phyloP scores from a whole-genome alignment of 2,888 invertebrate species.

The Diadegma fenestrale region DNA sequence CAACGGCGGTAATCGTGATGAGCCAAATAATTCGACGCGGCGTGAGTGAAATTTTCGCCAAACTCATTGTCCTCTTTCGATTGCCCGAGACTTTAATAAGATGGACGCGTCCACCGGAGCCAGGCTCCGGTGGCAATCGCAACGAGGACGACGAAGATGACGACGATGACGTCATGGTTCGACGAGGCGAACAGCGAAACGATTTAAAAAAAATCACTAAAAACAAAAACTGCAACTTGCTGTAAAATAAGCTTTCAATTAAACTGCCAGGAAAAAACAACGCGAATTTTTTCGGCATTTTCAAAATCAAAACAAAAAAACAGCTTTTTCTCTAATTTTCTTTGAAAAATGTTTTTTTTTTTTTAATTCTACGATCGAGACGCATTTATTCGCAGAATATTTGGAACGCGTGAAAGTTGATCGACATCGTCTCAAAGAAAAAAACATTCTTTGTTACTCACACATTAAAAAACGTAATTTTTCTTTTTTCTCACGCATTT shows the following conservation, averaged over 20 bases:
- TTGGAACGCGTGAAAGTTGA: background rate
- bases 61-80: slow-evolving; percentile 98
- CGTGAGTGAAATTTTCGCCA: slow-evolving; percentile 96
- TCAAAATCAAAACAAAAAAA: background rate
- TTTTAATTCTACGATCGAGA: slow-evolving; percentile 43
- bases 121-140: slow-evolving; percentile 78
- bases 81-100: slow-evolving; percentile 98
- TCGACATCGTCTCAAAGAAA: background rate
- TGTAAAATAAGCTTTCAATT: background rate
- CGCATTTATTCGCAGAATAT: slow-evolving; percentile 48
- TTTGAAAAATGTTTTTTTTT: no score
- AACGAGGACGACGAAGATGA: slow-evolving; percentile 77
- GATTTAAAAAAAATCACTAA: background rate
- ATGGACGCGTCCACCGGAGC: slow-evolving; percentile 83
- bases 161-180: slow-evolving; percentile 49
- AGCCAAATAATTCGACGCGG: slow-evolving; percentile 95
- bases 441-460: background rate
- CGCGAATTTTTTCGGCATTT: background rate
- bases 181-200: slow-evolving; percentile 35
- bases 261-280: background rate
- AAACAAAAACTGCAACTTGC: background rate
- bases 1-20: slow-evolving; percentile 97
- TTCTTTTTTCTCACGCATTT: slow-evolving; percentile 64
- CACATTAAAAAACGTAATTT: background rate
- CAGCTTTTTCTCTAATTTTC: background rate